Conservation (phyloP, 2,797 vertebrate species). For the Alcedo quadribrachys region DNA sequence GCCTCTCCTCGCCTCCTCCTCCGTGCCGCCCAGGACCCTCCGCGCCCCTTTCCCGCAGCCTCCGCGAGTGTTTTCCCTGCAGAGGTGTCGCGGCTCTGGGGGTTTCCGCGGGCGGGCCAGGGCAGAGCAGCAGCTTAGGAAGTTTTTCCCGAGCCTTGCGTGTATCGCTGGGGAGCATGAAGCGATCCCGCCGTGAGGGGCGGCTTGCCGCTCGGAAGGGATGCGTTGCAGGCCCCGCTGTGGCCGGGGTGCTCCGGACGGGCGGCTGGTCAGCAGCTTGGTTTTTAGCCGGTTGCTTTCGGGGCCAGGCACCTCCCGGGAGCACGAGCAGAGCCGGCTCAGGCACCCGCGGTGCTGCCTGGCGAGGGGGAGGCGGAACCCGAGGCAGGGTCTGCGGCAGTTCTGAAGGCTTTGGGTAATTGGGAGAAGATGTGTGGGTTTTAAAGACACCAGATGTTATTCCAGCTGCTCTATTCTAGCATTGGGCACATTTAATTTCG, state of each 20-base stretch:
- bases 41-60: fast-evolving
- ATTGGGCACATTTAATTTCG: background rate
- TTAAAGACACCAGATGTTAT: background rate
- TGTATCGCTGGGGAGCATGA: fast-evolving
- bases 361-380: background rate
- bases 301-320: background rate
- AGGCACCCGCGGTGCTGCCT: fast-evolving
- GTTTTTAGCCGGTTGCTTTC: no score
- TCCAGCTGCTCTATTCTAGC: background rate
- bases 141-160: background rate
- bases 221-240: no score
- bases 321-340: background rate
- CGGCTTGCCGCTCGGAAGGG: background rate
- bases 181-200: fast-evolving
- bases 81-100: background rate
- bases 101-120: background rate
- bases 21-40: no score
- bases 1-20: background rate
- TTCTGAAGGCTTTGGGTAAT: fast-evolving
- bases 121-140: fast-evolving
- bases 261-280: no score
- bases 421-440: background rate
- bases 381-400: background rate
- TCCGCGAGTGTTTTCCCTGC: background rate
- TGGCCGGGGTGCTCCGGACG: no score